Evolutionary conservation across 2,113 vertebrate genomes (phyloP), one percentile per base, ranked within the genome.

Genomic region (Illadopsis cleaveri): DNA sequence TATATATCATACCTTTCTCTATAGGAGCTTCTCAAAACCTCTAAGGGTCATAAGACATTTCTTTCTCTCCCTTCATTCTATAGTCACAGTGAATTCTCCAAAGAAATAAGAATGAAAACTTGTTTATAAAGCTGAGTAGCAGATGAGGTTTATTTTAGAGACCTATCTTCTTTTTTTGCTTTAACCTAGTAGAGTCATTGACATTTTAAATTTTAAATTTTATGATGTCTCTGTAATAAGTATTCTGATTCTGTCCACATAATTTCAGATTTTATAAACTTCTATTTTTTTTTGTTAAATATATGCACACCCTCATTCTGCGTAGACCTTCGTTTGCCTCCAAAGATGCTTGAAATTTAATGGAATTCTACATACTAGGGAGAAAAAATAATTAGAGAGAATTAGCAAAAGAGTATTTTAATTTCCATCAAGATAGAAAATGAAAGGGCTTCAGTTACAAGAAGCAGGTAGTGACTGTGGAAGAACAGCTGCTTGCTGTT

Each of bases 401-500:
- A 92, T 86, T 92, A 93, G 11, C 3, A 62, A 73, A 78, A 62
- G 5, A 16, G 2, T 25, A 77, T 77, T 88, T 90, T 77, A 73
- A 89, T 90, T 95, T 90, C 64, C 30, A 40, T 58, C 27, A 62
- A 83, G 62, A 86, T 54, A 40, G 65, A 76, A 94, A 83, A 45
- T 66, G 15, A 66, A 83, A 66, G n/a, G 11, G 8, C 38, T 81
- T 84, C 44, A 56, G 58, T 78, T 89, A 47, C 51, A 60, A 70
- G 68, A 73, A 78, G 50, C 9, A 94, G 80, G 68, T 84, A 91
- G 45, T 70, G 54, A 70, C 38, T 82, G 85, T 61, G 37, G 18
- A 85, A 58, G 51, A 93, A 38, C 47, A 93, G 71, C 86, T 94
- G 72, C n/a, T 93, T 76, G 22, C 56, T 77, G 40, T 88, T 96